These are phyloP conservation scores for Sinocyclocheilus anophthalmus DNA, from an alignment of 2,113 vertebrate species.

Conservation along the genomic window DNA sequence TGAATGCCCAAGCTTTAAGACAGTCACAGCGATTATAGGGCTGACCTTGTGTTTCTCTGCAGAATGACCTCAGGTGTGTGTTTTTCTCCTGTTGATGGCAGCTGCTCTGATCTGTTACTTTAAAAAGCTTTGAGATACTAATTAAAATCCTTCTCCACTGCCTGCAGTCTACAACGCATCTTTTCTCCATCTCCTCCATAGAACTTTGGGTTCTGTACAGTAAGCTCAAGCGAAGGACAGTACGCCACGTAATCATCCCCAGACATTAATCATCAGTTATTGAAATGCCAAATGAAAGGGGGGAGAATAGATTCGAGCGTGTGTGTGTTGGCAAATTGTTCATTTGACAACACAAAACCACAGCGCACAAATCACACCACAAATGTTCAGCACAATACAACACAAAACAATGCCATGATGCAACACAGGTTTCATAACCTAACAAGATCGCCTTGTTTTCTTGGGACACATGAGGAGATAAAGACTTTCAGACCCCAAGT, in stretches of 20 bases:
- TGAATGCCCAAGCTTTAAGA: not conserved
- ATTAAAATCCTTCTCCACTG: conserved; percentile 65
- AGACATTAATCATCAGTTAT: conserved; percentile 21
- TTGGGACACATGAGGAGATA: not conserved
- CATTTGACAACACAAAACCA: conserved; percentile 32
- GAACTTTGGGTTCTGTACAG: conserved; percentile 29
- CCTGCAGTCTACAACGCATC: conserved; percentile 58
- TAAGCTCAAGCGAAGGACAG: conserved; percentile 7
- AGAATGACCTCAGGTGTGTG: conserved; percentile 31
- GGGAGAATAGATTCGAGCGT: conserved; percentile 14
- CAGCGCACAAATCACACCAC: conserved; percentile 34
- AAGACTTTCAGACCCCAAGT: not conserved
- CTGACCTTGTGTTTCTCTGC: conserved; percentile 9
- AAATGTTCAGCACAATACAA: conserved; percentile 15
- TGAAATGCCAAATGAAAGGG: conserved; percentile 3
- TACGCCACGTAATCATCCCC: not conserved
- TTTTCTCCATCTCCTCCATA: conserved; percentile 23
- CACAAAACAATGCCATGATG: conserved; percentile 30
- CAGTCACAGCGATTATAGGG: not conserved
- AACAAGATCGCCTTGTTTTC: not conserved
- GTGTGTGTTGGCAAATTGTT: conserved; percentile 13
- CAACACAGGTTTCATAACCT: conserved; percentile 2
- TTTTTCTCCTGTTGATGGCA: conserved; percentile 45
- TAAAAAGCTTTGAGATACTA: conserved; percentile 58
- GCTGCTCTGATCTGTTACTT: conserved; percentile 53